These are phyloP conservation scores for Nibea albiflora DNA, from an alignment of 2,113 vertebrate species.

Conservation along the genomic window DNA sequence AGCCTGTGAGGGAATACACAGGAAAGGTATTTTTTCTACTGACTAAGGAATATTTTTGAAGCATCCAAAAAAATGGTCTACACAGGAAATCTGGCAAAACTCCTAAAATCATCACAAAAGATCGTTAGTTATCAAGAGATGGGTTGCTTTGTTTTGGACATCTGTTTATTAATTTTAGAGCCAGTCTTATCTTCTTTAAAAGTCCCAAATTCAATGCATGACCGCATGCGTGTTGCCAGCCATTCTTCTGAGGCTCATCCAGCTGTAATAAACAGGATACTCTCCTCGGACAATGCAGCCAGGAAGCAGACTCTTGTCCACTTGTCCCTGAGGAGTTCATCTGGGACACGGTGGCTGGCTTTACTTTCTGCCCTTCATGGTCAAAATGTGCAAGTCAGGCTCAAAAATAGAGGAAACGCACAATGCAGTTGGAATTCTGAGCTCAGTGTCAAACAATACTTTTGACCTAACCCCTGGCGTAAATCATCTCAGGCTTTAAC, in stretches of 20 bases:
- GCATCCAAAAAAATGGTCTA: conserved; percentile 10
- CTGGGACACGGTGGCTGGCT: conserved; percentile 15
- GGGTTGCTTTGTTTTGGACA: conserved; percentile 45
- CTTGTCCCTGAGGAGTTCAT: conserved; percentile 57
- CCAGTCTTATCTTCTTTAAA: conserved; percentile 39
- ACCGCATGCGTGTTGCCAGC: conserved; percentile 36
- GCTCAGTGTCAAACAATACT: conserved; percentile 68
- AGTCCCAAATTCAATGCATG: conserved; percentile 30
- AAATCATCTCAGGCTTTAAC: conserved; percentile 62
- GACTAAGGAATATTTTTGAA: conserved; percentile 48
- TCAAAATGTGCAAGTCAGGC: conserved; percentile 52
- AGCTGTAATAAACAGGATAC: conserved; percentile 80
- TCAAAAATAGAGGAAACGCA: conserved; percentile 65
- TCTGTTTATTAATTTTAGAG: conserved; percentile 58
- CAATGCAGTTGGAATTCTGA: conserved; percentile 49
- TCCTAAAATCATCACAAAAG: conserved; percentile 21
- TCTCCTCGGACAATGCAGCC: conserved; percentile 71
- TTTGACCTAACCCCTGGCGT: conserved; percentile 64
- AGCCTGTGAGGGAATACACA: conserved; percentile 54
- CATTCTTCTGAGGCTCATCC: conserved; percentile 52
- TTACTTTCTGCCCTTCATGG: conserved; percentile 54
- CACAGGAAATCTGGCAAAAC: conserved; percentile 9
- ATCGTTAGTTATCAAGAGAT: conserved; percentile 12
- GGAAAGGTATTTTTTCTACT: conserved; percentile 35
- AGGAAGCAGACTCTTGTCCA: conserved; percentile 65